A percentile compares a stretch with the other conserved stretches of the same genome.
phyloP scores from a whole-genome alignment of 2,888 invertebrate genomes.

The Autographa pulchrina region DNA sequence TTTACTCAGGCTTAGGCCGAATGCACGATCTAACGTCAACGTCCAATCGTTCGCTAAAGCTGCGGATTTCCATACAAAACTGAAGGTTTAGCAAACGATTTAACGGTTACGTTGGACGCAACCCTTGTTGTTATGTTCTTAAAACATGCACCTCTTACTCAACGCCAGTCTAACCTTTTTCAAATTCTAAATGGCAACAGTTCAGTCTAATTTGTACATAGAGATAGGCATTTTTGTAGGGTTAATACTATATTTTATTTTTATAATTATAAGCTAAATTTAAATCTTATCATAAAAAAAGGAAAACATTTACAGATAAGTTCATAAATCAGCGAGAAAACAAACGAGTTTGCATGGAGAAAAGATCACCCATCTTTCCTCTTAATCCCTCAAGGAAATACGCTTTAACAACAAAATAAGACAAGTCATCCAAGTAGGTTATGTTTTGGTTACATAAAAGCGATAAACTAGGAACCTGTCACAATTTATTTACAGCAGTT shows the following conservation, averaged over 20 bases:
- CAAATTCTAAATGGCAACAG: background rate
- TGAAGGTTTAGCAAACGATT: background rate
- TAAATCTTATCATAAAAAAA: too few species aligned
- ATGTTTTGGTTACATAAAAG: slow-evolving; percentile 9
- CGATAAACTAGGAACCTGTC: slow-evolving; percentile 36
- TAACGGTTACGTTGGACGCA: background rate
- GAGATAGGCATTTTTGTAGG: too few species aligned
- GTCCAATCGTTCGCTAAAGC: slow-evolving; percentile 1
- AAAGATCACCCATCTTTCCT: too few species aligned
- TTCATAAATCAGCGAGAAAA: too few species aligned
- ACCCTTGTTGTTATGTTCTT: background rate
- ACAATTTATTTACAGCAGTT: slow-evolving; percentile 48
- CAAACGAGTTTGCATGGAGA: too few species aligned
- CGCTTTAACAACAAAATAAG: slow-evolving; percentile 25
- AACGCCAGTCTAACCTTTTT: background rate
- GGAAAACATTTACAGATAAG: too few species aligned
- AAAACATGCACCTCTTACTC: slow-evolving; percentile 14
- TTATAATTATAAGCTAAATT: too few species aligned
- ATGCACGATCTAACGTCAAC: slow-evolving; percentile 1
- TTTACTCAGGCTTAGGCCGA: background rate
- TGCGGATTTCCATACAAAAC: slow-evolving; percentile 9
- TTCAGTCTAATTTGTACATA: too few species aligned
- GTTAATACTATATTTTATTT: too few species aligned
- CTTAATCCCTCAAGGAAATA: too few species aligned
- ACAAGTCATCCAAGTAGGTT: slow-evolving; percentile 18